These are phyloP conservation scores for Caenorhabditis afra DNA, from an alignment of 2,888 invertebrate genomes.

Conservation along the genomic window DNA sequence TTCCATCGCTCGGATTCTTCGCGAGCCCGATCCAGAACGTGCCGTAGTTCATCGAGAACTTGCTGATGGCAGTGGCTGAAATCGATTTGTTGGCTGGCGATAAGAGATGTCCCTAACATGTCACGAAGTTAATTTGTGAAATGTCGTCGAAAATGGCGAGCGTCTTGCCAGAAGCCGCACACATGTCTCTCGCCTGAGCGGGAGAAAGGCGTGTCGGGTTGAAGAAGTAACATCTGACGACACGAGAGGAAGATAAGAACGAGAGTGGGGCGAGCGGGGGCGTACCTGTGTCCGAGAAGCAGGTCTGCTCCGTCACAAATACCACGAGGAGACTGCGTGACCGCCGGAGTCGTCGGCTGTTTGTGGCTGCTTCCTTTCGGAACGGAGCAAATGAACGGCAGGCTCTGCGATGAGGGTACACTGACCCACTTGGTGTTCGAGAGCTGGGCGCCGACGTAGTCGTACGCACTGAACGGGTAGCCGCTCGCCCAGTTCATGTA, in stretches of 20 bases:
- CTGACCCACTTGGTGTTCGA: constrained; percentile 43
- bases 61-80: constrained; percentile 41
- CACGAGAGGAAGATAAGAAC: not conserved
- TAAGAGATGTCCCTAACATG: constrained; percentile 25
- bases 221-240: constrained; percentile 50
- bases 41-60: constrained; percentile 43
- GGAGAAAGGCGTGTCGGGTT: constrained; percentile 23
- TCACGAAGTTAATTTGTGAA: constrained; percentile 39
- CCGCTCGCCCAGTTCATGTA: constrained; percentile 37
- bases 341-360: constrained; percentile 7
- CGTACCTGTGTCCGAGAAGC: constrained; percentile 34
- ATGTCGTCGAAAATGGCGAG: constrained; percentile 45
- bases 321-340: constrained; percentile 8
- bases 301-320: constrained; percentile 40
- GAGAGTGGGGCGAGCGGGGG: not conserved
- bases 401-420: constrained; percentile 7
- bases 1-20: constrained; percentile 13
- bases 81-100: not conserved
- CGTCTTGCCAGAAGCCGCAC: constrained; percentile 31
- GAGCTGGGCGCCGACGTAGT: constrained; percentile 33
- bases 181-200: constrained; percentile 21
- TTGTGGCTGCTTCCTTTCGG: constrained; percentile 27
- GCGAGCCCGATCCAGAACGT: constrained; percentile 45
- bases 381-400: constrained; percentile 46
- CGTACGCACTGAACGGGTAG: constrained; percentile 43